Conservation (phyloP, 35 echinoderm and acorn worm species). For the Lytechinus pictus region DNA sequence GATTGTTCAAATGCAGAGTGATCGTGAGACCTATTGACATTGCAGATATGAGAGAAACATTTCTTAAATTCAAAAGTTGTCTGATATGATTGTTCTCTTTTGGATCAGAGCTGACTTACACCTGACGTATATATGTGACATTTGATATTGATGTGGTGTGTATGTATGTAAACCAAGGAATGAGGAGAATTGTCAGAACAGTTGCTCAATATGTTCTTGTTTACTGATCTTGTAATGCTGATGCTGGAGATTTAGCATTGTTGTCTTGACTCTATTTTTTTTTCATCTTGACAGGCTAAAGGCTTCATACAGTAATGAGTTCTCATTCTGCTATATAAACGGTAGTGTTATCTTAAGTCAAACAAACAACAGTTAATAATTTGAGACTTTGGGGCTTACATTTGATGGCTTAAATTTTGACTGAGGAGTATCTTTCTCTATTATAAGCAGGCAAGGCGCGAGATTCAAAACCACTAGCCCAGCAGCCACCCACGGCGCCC, state of each 20-base stretch:
- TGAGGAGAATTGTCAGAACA: neutral
- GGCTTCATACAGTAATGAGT: neutral
- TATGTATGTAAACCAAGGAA: neutral
- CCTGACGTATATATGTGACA: neutral
- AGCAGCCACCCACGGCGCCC: no score
- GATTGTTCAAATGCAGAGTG: neutral
- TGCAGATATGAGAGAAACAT: constrained; percentile 3
- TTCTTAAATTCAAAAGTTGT: neutral
- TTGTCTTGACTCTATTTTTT: neutral
- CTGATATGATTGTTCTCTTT: neutral
- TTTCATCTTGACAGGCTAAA: neutral
- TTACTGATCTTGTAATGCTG: neutral
- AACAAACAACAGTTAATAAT: neutral
- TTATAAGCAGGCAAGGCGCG: no score
- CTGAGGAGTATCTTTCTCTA: no score
- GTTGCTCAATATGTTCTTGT: constrained; percentile 6
- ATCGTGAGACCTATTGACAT: constrained; percentile 18
- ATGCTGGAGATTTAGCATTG: neutral
- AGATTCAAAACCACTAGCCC: no score
- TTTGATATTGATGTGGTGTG: neutral
- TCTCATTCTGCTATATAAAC: neutral
- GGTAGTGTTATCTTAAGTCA: neutral
- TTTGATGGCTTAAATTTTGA: no score
- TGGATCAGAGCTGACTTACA: neutral
- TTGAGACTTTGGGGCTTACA: no score